Evolutionary conservation across 2,797 vertebrate genomes (phyloP).

Genomic region (Melanotaenia maccullochi): DNA sequence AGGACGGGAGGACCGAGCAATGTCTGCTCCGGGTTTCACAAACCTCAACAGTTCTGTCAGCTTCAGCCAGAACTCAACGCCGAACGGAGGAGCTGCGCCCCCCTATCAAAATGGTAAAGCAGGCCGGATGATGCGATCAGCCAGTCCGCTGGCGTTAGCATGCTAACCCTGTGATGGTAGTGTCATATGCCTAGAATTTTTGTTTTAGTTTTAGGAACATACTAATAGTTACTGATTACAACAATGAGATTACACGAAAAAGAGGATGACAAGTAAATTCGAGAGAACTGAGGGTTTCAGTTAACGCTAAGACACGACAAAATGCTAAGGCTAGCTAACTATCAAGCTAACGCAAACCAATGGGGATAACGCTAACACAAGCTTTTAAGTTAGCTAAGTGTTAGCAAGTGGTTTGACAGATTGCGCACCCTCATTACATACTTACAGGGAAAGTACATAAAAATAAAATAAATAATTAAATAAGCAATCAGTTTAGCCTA

Average conservation of each 20-base stretch:
- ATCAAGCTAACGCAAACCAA: constrained; percentile 9
- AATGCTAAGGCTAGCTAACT: constrained; percentile 43
- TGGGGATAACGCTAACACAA: constrained; percentile 11
- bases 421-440: constrained; percentile 8
- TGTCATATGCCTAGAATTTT: neutral
- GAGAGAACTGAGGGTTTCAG: neutral
- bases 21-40: constrained; percentile 80
- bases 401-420: constrained; percentile 28
- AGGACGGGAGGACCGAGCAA: constrained; percentile 62
- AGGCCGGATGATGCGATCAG: constrained; percentile 52
- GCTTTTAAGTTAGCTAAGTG: constrained; percentile 19
- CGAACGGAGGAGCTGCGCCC: constrained; percentile 76
- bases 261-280: neutral
- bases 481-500: neutral
- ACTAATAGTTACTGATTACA: neutral
- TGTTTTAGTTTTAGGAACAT: too few relatives aligned
- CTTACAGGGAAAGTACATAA: neutral
- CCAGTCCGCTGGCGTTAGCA: constrained; percentile 42
- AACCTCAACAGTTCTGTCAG: constrained; percentile 73
- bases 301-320: neutral
- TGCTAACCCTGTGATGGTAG: constrained; percentile 10
- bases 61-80: constrained; percentile 71
- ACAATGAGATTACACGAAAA: neutral
- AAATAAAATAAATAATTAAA: neutral
- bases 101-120: constrained; percentile 77